Evolutionary conservation across 2,113 vertebrate genomes (phyloP).

Genomic region (Anolis carolinensis): DNA sequence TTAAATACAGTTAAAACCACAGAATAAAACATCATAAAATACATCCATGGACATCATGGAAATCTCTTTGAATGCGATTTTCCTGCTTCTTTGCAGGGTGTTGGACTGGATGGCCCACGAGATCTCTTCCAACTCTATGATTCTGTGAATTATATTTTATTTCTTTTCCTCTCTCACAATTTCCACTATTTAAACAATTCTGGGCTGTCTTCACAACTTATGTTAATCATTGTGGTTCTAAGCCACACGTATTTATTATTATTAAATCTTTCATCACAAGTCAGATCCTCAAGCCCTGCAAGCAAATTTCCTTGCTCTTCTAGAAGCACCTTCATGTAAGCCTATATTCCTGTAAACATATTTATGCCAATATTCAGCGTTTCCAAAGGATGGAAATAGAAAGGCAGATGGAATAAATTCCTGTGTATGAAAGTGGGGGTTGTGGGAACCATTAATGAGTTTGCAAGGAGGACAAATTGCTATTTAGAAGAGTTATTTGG

Average conservation of each 20-base stretch:
- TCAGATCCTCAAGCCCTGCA: not conserved
- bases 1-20: no score
- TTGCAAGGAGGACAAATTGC: not conserved
- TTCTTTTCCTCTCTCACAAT: not conserved
- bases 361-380: not conserved
- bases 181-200: slow-evolving; percentile 15
- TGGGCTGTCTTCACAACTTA: slow-evolving; percentile 4
- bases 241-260: slow-evolving; percentile 4
- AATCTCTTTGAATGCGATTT: no score
- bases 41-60: no score
- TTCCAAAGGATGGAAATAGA: not conserved
- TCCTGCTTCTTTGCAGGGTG: no score
- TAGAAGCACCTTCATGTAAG: slow-evolving; percentile 1
- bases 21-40: no score
- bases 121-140: no score
- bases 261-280: not conserved
- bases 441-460: not conserved
- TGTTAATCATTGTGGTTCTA: not conserved
- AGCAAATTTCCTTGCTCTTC: not conserved
- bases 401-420: not conserved
- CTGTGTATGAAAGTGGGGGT: not conserved
- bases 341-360: not conserved
- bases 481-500: not conserved
- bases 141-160: no score
- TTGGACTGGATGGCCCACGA: no score